Evolutionary conservation across 2,888 invertebrate genomes (phyloP), one percentile per base, ranked within the genome.

Genomic region (Dryadula phaetusa): DNA sequence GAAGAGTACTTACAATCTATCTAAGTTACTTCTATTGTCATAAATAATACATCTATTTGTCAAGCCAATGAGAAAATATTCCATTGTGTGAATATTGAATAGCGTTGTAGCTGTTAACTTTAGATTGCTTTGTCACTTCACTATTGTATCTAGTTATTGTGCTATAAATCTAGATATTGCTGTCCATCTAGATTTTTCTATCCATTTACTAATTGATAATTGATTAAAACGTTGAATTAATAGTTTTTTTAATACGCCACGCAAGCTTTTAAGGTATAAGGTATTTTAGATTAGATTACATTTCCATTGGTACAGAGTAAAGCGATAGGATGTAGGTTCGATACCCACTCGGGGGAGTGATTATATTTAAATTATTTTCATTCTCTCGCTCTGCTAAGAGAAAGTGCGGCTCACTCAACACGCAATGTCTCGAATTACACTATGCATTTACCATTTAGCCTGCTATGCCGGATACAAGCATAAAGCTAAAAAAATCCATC

Each of bases 41-140:
- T 42, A 42, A 58, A 44, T 28, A 25, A 58, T 22, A 25, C 16
- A 32, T 12, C 25, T 60, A 44, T 60, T 44, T 60, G 28, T 60
- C 18, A 16, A 58, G n/a, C 25, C 42, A 44, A 44, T 28, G 60
- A 25, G 18, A 44, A 28, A 44, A 44, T 60, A 60, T 42, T 32
- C n/a, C 12, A 44, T 60, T 60, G 60, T 60, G 7, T 0, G 0
- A 28, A 25, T 60, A 42, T 44, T 44, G 60, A 32, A 60, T 44
- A 18, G 28, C 25, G 7, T 18, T 18, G 25, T 44, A 44, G 60
- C 40, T n/a, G 56, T 40, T 56, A 40, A 37, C 56, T 56, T 40
- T 60, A 16, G 44, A 60, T 60, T 32, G 44, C 25, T 60, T 60
- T 60, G 60, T 60, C 60, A 42, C 44, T 18, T 14, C 16, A 18